Evolutionary conservation across 1,140 invertebrate genomes (phyloP).

Genomic region (Latrodectus geometricus): DNA sequence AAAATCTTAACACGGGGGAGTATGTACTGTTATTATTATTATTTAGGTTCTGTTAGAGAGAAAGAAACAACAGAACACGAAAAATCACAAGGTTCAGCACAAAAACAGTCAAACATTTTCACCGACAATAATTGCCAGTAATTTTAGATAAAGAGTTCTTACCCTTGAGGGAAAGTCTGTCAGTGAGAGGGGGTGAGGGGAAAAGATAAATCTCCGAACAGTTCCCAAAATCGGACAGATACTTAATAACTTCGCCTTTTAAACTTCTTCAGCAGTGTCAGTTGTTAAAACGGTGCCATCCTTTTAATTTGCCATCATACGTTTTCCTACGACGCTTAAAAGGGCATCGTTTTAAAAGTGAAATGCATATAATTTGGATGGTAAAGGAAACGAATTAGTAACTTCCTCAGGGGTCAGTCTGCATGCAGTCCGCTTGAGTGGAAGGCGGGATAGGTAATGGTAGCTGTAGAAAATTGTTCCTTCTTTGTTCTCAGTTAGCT

Average conservation of each 20-base stretch:
- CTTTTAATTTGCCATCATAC: not conserved
- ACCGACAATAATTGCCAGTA: not conserved
- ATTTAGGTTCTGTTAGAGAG: too few relatives aligned
- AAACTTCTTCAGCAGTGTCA: not conserved
- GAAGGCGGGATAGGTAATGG: too few relatives aligned
- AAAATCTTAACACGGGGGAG: too few relatives aligned
- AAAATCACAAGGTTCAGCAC: not conserved
- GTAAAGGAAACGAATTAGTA: not conserved
- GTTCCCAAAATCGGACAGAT: not conserved
- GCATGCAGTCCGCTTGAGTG: too few relatives aligned
- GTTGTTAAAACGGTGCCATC: not conserved
- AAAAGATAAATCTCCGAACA: not conserved
- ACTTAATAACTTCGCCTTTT: conserved; percentile 1
- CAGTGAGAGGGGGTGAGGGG: not conserved
- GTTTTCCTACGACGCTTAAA: not conserved
- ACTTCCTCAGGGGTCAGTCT: not conserved
- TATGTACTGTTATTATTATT: too few relatives aligned
- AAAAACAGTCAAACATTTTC: not conserved
- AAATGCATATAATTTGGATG: not conserved
- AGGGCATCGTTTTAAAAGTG: not conserved
- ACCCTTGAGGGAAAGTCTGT: not conserved
- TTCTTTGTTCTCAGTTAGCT: too few relatives aligned
- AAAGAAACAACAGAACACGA: too few relatives aligned
- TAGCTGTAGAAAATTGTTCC: too few relatives aligned
- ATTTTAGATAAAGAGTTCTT: not conserved